Conservation (phyloP, 2,888 invertebrate genomes). For the Leucoptera coffeella region DNA sequence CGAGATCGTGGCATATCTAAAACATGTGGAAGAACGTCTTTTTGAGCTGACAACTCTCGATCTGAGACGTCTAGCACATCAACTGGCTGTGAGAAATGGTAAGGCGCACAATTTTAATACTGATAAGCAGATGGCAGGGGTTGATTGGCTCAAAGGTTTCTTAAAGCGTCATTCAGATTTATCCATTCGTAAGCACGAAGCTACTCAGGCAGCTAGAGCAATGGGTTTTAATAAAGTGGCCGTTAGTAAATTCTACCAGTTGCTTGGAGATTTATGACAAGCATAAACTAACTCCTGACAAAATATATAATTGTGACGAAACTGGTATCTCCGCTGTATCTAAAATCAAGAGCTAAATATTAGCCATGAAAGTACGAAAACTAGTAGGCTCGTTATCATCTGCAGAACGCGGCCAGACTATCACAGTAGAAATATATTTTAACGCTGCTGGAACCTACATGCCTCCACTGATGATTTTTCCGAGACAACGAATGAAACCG, state of each 20-base stretch:
- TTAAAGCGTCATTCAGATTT: background rate
- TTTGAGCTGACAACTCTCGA: background rate
- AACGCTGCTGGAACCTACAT: slow-evolving; percentile 11
- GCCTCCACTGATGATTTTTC: slow-evolving; percentile 13
- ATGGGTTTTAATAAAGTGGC: slow-evolving; percentile 6
- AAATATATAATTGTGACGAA: slow-evolving; percentile 9
- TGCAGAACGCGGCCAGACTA: slow-evolving; percentile 11
- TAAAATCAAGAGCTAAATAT: slow-evolving; percentile 8
- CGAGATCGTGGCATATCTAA: background rate
- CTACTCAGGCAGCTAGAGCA: background rate
- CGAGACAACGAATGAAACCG: slow-evolving; percentile 10
- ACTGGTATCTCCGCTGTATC: slow-evolving; percentile 11
- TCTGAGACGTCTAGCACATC: background rate
- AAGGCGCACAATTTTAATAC: background rate
- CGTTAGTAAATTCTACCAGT: slow-evolving; percentile 8
- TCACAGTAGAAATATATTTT: slow-evolving; percentile 11
- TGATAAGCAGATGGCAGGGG: background rate
- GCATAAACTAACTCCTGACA: slow-evolving; percentile 9
- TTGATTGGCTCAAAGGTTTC: background rate
- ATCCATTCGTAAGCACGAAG: background rate
- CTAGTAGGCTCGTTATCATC: slow-evolving; percentile 11
- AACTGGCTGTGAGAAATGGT: background rate
- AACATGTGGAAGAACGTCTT: background rate
- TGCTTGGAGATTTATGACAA: slow-evolving; percentile 8
- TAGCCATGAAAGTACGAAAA: slow-evolving; percentile 8